A percentile compares a stretch with the other conserved stretches of the same genome.
phyloP scores from a whole-genome alignment of 2,113 vertebrate species.

The Eurystomus gularis region DNA sequence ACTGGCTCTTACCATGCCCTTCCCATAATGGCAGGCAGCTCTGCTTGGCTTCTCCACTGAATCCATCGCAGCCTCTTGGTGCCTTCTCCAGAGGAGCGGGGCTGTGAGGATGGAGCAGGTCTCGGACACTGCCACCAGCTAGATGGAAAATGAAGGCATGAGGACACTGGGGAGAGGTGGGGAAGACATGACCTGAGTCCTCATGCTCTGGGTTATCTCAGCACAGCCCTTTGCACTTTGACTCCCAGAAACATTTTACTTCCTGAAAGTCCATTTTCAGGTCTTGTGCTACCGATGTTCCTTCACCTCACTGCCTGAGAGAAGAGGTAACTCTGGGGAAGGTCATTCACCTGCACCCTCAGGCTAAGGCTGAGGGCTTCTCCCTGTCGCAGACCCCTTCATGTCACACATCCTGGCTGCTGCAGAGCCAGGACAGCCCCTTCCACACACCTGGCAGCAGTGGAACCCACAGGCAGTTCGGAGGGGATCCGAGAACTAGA shows the following conservation, averaged over 20 bases:
- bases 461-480: no score
- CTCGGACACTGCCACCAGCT: accelerated
- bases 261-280: background rate
- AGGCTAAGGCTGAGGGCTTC: background rate
- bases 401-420: no score
- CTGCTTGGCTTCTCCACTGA: background rate
- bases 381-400: accelerated
- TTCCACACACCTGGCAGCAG: no score
- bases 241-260: background rate
- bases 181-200: accelerated
- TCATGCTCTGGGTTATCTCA: background rate
- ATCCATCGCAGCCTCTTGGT: accelerated
- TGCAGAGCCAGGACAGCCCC: no score
- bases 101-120: background rate
- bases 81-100: background rate
- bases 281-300: accelerated
- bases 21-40: background rate
- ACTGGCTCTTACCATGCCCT: accelerated
- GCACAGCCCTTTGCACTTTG: background rate
- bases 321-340: no score
- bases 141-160: background rate
- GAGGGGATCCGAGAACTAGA: no score
- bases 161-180: background rate
- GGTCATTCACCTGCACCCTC: background rate
- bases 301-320: accelerated